Evolutionary conservation across 1,140 invertebrate species (phyloP), one percentile per base, ranked within the genome.

Genomic region (Drosophila sturtevanti): DNA sequence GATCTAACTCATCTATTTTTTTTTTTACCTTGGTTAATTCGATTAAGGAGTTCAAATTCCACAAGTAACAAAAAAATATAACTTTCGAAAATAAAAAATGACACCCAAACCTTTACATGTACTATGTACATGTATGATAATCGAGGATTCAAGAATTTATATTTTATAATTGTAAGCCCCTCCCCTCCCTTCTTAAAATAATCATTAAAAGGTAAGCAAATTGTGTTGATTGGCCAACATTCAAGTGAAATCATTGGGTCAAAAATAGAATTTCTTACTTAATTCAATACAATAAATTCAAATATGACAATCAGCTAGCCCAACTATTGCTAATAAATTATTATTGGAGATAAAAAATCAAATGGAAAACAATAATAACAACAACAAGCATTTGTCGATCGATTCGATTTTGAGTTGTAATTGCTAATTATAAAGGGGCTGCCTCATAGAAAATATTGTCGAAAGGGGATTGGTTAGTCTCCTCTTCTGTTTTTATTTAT

Each of bases 321-420:
- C 71, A 82, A 84, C 82, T 82, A 82, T 80, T 76, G 58, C 58
- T 72, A 82, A 82, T 82, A 79, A 84, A 76, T 82, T 81, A 81
- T 48, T 31, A 31, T 55, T 55, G 12, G n/a, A 55, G 52, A 27
- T 55, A 16, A 55, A 31, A 55, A 81, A 81, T 74, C n/a, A 77
- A 77, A 81, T 82, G 1, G 14, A 48, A 18, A 48, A 9, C 3
- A 48, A 48, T 10, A 48, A 21, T 77, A 80, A 84, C 65, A 72
- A 56, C 52, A 48, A 24, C 59, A 59, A 38, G 48, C 38, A 48
- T 34, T 27, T 35, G 59, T 38, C 64, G 44, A 34, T 31, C 38
- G 66, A 55, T 38, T 37, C 51, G 59, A 24, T 31, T 55, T 22
- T 11, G 34, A 56, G 48, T 59, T 82, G 80, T 82, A 82, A 82